Base-by-base conservation (phyloP, 2,113 vertebrate species). In the Apteryx owenii region DNA sequence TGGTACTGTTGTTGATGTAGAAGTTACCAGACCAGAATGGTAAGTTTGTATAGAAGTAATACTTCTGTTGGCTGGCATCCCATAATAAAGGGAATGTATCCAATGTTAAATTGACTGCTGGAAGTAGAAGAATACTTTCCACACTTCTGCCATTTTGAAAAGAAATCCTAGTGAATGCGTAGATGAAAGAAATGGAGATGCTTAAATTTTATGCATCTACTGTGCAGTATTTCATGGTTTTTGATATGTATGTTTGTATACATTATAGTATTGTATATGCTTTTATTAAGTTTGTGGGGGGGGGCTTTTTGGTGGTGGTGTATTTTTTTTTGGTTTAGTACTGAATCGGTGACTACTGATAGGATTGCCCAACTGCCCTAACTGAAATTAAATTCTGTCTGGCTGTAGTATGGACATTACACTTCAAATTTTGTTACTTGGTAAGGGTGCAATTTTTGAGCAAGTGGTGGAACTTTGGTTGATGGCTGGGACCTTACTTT, bases 21-120 rank as follows among this genome's bases (percentile, higher is more conserved):
- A 99, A 48, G 99, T 99, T 48, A 99, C 99, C 42, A 98, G 99
- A n/a, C 99, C 99, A 1, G 99, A 99, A 90, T 99, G 99, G 99
- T 99, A 42, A 97, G 98, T 97, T 33, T 4, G 10, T 68, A 10
- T 1, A 25, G 7, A 75, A 38, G 4, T 12, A 7, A 12, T 58
- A 19, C 9, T 21, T 29, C 29, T 36, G 10, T 23, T 9, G 56
- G 50, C 48, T 61, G 53, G 31, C 58, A 82, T 26, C 18, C 23
- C 82, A 4, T 58, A 29, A 9, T 5, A 19, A 21, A 17, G 29
- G 64, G 26, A 17, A 9, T 10, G 0, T 0, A 56, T 16, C 28
- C 1, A 2, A 0, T 17, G 3, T 0, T 23, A 18, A 56, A 22
- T 5, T 22, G 53, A 3, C 62, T 11, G 2, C 20, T 42, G 31